Conservation (phyloP, 2,888 invertebrate species). For the Ormyrus rosae region DNA sequence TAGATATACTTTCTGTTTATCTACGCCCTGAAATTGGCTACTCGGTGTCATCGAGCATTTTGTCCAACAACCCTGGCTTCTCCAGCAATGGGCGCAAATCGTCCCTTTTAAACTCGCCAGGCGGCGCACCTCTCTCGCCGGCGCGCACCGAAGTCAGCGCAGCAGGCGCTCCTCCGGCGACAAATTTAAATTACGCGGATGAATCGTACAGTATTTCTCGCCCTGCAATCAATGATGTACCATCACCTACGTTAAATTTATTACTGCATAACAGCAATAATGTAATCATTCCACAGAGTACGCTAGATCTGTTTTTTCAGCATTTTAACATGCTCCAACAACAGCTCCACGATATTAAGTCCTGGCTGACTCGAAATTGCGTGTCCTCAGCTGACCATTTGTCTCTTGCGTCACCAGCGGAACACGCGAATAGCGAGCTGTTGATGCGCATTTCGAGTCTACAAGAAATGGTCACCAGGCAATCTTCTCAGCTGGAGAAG, state of each 20-base stretch:
- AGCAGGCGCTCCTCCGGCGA: too few relatives aligned
- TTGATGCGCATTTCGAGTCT: neutral
- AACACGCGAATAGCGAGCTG: neutral
- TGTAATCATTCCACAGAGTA: neutral
- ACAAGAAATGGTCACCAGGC: neutral
- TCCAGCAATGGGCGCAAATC: too few relatives aligned
- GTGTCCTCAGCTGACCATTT: neutral
- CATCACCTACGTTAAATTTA: too few relatives aligned
- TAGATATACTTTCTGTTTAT: too few relatives aligned
- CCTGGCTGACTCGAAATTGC: neutral
- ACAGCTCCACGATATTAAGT: neutral
- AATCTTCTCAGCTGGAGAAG: neutral
- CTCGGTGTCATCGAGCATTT: too few relatives aligned
- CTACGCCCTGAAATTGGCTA: too few relatives aligned
- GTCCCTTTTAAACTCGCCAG: too few relatives aligned
- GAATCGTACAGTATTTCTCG: too few relatives aligned
- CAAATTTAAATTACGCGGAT: too few relatives aligned
- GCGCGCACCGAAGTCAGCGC: too few relatives aligned
- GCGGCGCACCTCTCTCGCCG: neutral
- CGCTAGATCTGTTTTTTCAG: neutral
- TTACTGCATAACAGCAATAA: neutral
- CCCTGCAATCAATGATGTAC: too few relatives aligned
- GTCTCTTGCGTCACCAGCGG: neutral
- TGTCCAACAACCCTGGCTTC: too few relatives aligned
- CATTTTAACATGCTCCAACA: neutral